Base-by-base conservation (phyloP, 1,140 invertebrate genomes). In the Colletes latitarsis region DNA sequence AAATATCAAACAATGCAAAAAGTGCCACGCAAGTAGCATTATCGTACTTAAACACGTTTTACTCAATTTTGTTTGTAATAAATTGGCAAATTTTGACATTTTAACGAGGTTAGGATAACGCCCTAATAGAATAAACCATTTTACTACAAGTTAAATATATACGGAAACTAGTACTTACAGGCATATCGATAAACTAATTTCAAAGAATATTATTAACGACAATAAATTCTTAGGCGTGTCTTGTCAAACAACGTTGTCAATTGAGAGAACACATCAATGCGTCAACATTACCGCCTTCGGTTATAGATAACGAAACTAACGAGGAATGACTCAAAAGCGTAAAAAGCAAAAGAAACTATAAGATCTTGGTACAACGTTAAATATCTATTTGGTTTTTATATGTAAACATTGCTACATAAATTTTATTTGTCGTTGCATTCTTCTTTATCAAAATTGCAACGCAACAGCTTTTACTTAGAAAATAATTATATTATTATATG, bases 151-250 rank as follows among this genome's bases (percentile, higher is more conserved):
- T 43, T 3, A 41, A 12, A 4, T 39, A 46, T 49, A 67, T 15
- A 49, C 9, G 30, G 14, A 49, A 57, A 6, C 0, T 21, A 1
- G 19, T 75, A 73, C 78, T 80, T 74, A 80, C 78, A 21, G 78
- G 78, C 78, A 80, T 80, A 58, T 3, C 21, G 41, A 53, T 2
- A 39, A 49, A 43, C 19, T 0, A 43, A 41, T 68, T 1, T 17
- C 15, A 43, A 41, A 64, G 3, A 49, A 8, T 74, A 6, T n/a
- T 21, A 6, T 17, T 53, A 0, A 64, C 39, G 10, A 52, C 43
- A 66, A 46, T 67, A 12, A 46, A 39, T 46, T 10, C 9, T 21
- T 8, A 3, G 3, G 2, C 2, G 4, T 64, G 46, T 64, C 14
- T 55, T 1, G n/a, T 62, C 5, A 46, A 70, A n/a, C 10, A 60